Evolutionary conservation across 1,140 invertebrate genomes (phyloP).

Genomic region (Gerris buenoi): DNA sequence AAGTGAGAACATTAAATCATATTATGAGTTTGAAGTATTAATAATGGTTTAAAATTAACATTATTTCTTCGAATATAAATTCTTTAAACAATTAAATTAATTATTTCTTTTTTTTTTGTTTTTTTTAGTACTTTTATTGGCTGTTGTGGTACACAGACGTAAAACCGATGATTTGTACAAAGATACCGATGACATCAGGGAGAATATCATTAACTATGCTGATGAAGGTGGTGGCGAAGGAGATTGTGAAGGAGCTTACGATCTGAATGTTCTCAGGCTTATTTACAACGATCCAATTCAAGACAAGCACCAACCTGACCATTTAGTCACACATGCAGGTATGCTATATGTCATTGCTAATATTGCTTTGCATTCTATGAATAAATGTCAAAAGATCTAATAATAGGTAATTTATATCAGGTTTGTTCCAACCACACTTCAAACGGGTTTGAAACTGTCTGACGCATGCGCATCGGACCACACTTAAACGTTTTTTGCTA

Average conservation of each 20-base stretch:
- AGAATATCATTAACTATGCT: slow-evolving; percentile 94
- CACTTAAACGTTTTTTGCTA: no score
- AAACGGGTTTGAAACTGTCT: no score
- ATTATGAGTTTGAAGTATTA: no score
- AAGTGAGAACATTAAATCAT: slow-evolving; percentile 35
- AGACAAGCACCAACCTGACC: slow-evolving; percentile 25
- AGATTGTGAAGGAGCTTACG: slow-evolving; percentile 70
- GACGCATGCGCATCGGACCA: no score
- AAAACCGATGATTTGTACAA: slow-evolving; percentile 75
- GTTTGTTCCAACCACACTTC: no score
- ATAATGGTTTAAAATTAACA: no score
- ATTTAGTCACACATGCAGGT: slow-evolving; percentile 10
- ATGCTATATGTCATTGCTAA: not conserved
- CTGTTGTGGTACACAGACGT: slow-evolving; percentile 69
- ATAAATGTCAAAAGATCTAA: not conserved
- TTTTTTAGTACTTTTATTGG: slow-evolving; percentile 57
- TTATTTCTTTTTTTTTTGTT: slow-evolving; percentile 20
- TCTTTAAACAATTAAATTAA: not conserved
- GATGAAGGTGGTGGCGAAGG: slow-evolving; percentile 93
- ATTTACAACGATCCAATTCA: slow-evolving; percentile 37
- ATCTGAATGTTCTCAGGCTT: slow-evolving; percentile 70
- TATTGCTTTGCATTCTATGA: not conserved
- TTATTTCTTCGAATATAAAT: not conserved
- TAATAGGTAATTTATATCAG: not conserved
- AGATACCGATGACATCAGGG: slow-evolving; percentile 86